Percentiles rank a stretch among this genome's conserved stretches.
Conservation (phyloP, 2,797 vertebrate species). For the Scarus forsteni region DNA sequence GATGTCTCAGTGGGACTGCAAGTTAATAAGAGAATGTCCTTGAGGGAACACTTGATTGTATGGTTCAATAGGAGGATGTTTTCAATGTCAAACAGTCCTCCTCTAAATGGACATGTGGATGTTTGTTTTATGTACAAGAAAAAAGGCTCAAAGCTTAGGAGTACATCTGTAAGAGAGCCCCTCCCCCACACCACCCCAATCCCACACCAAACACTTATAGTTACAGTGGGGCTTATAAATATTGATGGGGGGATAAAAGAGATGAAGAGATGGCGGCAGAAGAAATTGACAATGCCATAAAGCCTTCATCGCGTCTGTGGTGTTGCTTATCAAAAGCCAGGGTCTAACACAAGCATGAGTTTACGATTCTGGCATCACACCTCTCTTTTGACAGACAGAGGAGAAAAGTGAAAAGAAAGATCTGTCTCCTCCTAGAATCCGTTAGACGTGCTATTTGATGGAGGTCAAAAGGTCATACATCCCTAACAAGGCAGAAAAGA, state of each 20-base stretch:
- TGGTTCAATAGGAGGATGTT: slow-evolving; percentile 46
- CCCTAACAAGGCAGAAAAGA: slow-evolving; percentile 14
- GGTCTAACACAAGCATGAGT: slow-evolving; percentile 25
- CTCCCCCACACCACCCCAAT: neutral
- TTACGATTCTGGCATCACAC: slow-evolving; percentile 15
- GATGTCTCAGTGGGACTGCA: slow-evolving; percentile 9
- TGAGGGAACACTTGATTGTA: slow-evolving; percentile 56
- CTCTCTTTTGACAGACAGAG: slow-evolving; percentile 2
- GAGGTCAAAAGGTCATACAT: slow-evolving; percentile 30
- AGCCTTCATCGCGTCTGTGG: slow-evolving; percentile 42
- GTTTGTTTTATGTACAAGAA: neutral
- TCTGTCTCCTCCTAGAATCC: neutral
- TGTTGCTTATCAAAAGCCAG: slow-evolving; percentile 46
- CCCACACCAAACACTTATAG: slow-evolving; percentile 29
- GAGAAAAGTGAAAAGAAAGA: neutral
- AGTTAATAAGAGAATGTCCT: slow-evolving; percentile 61
- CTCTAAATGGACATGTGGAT: slow-evolving; percentile 26
- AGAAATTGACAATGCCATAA: slow-evolving; percentile 52
- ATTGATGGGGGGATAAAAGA: slow-evolving; percentile 63
- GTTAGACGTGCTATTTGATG: slow-evolving; percentile 3
- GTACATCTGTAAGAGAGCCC: slow-evolving; percentile 31
- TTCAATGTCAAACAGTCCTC: slow-evolving; percentile 58
- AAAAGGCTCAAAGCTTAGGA: slow-evolving; percentile 19
- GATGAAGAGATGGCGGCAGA: slow-evolving; percentile 39
- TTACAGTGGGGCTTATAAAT: slow-evolving; percentile 60